These are phyloP conservation scores for Megathymus violae DNA, from an alignment of 1,140 invertebrate species.

Conservation along the genomic window DNA sequence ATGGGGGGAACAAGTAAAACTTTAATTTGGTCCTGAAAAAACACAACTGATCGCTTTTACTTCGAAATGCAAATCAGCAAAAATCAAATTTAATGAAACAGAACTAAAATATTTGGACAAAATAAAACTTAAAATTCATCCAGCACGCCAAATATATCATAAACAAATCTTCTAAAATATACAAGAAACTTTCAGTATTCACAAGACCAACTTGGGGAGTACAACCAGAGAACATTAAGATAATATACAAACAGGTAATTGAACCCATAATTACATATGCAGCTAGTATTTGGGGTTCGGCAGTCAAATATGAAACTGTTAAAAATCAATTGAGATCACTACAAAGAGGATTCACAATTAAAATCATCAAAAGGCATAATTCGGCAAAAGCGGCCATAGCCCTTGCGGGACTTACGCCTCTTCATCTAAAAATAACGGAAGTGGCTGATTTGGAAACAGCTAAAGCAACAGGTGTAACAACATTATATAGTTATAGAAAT, in stretches of 20 bases:
- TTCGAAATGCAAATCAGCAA: not conserved
- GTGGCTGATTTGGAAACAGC: not conserved
- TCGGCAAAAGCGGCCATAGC: too few species aligned
- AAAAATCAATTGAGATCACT: not conserved
- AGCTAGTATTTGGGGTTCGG: not conserved
- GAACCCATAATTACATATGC: not conserved
- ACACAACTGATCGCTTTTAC: not conserved
- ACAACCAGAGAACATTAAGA: too few species aligned
- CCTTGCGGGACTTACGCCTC: not conserved
- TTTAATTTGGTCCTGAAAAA: not conserved
- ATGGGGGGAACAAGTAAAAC: not conserved
- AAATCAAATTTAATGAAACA: not conserved
- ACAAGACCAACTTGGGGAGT: not conserved
- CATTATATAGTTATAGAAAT: not conserved
- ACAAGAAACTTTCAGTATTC: not conserved
- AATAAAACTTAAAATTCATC: not conserved
- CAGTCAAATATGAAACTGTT: not conserved
- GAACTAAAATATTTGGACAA: not conserved
- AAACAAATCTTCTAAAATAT: not conserved
- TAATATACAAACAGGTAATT: too few species aligned
- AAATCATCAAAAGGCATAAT: too few species aligned
- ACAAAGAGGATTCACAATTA: too few species aligned
- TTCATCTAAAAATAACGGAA: not conserved
- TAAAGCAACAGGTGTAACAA: not conserved
- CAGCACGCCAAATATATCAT: not conserved